These are phyloP conservation scores for Endotricha flammealis DNA, from an alignment of 2,888 invertebrate species.

Conservation along the genomic window DNA sequence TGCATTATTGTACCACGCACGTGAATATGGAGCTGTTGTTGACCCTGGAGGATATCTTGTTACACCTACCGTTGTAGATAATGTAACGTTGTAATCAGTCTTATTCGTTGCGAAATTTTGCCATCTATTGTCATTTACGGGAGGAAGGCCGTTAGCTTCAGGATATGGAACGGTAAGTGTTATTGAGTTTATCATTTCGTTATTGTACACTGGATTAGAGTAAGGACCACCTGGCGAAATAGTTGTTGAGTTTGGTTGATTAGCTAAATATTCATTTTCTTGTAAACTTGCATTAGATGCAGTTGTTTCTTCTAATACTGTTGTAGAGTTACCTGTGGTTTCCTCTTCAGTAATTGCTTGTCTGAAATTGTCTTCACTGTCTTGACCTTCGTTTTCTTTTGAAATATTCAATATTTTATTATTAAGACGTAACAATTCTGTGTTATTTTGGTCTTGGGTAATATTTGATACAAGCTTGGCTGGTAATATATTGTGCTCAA, in stretches of 20 bases:
- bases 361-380: conserved; percentile 11
- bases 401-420: conserved; percentile 3
- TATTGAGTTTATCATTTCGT: conserved; percentile 22
- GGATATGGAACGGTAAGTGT: conserved; percentile 23
- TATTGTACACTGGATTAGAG: conserved; percentile 27
- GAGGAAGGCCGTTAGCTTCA: conserved; percentile 21
- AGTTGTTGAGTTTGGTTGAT: neutral
- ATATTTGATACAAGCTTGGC: conserved; percentile 18
- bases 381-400: neutral
- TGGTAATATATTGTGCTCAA: conserved; percentile 23
- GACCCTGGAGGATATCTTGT: neutral
- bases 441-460: conserved; percentile 18
- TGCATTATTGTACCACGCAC: conserved; percentile 40
- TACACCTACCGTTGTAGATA: neutral
- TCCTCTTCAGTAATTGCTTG: conserved; percentile 21
- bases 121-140: conserved; percentile 28
- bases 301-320: conserved; percentile 8
- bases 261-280: neutral
- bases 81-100: conserved; percentile 8
- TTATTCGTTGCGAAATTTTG: conserved; percentile 31
- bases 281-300: conserved; percentile 13
- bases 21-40: conserved; percentile 35
- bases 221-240: conserved; percentile 22
- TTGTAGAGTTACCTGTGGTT: conserved; percentile 10
- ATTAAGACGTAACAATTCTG: conserved; percentile 18